These are phyloP conservation scores for Muschampia plurimacula DNA, from an alignment of 2,888 invertebrate genomes.

Conservation along the genomic window DNA sequence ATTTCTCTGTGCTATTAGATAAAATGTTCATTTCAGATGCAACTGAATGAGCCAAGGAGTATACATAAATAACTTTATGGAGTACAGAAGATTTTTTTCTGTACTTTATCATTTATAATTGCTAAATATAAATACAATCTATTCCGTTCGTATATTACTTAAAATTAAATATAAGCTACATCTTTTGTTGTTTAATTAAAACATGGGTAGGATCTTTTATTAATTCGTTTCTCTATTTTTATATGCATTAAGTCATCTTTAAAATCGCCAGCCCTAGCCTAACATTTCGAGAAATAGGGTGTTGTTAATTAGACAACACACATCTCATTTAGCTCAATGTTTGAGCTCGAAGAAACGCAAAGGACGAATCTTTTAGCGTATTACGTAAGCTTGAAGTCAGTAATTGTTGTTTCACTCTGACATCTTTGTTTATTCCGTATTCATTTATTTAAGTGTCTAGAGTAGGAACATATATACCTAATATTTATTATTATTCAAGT, in stretches of 20 bases:
- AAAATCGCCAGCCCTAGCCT: constrained; percentile 1
- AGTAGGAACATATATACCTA: neutral
- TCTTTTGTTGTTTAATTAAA: too few relatives aligned
- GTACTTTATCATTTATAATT: too few relatives aligned
- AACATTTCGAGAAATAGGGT: constrained; percentile 1
- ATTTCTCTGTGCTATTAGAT: too few relatives aligned
- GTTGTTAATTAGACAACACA: constrained; percentile 46
- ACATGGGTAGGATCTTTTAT: too few relatives aligned
- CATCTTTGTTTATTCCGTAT: constrained; percentile 1
- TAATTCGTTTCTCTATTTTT: neutral
- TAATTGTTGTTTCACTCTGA: constrained; percentile 18
- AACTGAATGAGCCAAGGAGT: too few relatives aligned
- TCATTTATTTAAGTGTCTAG: neutral
- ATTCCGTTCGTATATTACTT: too few relatives aligned
- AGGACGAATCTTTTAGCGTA: constrained; percentile 53
- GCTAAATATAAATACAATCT: too few relatives aligned
- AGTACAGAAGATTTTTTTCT: too few relatives aligned
- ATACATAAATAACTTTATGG: too few relatives aligned
- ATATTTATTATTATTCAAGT: too few relatives aligned
- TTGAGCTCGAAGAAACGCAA: constrained; percentile 42
- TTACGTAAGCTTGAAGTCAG: constrained; percentile 35
- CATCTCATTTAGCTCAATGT: constrained; percentile 52
- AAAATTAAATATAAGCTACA: too few relatives aligned
- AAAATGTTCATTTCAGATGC: too few relatives aligned
- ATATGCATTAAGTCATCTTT: neutral